These are phyloP conservation scores for Drosophila hydei DNA, from an alignment of 1,140 invertebrate species.

Conservation along the genomic window DNA sequence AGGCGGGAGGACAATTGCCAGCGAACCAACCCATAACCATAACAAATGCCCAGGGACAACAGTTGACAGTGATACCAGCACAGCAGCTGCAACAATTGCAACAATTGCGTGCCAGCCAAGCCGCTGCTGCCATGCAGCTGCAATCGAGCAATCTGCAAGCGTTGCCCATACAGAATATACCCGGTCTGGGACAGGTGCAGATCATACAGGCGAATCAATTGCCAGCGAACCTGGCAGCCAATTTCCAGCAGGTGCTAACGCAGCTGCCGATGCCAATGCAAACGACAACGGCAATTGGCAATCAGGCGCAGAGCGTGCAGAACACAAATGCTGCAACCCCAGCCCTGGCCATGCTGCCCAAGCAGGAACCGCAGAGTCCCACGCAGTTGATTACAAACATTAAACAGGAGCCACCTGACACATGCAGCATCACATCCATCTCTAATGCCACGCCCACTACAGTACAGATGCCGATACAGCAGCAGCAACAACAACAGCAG, in stretches of 20 bases:
- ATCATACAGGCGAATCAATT: conserved; percentile 84
- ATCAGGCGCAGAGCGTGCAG: conserved; percentile 11
- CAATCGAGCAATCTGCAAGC: conserved; percentile 85
- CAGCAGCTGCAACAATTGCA: conserved; percentile 85
- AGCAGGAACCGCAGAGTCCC: conserved; percentile 79
- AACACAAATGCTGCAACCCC: not conserved
- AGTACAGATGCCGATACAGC: conserved; percentile 58
- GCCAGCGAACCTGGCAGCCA: conserved; percentile 64
- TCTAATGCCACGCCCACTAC: conserved; percentile 35
- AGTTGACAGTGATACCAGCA: conserved; percentile 89
- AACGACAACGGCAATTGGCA: conserved; percentile 41
- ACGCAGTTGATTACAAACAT: conserved; percentile 77
- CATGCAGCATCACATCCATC: conserved; percentile 49
- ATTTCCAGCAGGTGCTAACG: conserved; percentile 69
- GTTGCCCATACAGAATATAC: conserved; percentile 89
- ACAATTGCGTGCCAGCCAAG: conserved; percentile 78
- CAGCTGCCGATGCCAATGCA: conserved; percentile 59
- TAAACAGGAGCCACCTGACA: conserved; percentile 79
- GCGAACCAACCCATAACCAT: conserved; percentile 86
- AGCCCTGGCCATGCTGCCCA: conserved; percentile 54
- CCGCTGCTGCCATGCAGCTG: conserved; percentile 64
- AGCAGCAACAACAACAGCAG: conserved; percentile 82
- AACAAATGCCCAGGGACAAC: conserved; percentile 88
- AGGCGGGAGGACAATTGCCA: conserved; percentile 83
- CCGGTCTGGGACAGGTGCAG: conserved; percentile 91